Evolutionary conservation across 2,113 vertebrate species (phyloP).

Genomic region (Sylvietta virens): DNA sequence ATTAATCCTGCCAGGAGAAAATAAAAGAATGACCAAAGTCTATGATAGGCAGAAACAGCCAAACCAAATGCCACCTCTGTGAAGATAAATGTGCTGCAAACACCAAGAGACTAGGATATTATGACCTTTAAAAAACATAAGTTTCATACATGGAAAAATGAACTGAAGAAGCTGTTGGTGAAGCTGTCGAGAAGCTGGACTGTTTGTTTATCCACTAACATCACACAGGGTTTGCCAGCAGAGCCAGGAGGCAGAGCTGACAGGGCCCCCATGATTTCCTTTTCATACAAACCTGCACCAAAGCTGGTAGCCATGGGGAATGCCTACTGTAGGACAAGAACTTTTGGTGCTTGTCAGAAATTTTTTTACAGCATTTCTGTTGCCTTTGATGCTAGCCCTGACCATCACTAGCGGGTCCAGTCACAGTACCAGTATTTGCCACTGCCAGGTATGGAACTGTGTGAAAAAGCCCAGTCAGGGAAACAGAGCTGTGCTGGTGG

Average conservation of each 20-base stretch:
- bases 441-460: background rate
- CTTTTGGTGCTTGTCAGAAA: background rate
- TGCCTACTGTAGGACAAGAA: background rate
- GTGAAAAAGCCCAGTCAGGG: background rate
- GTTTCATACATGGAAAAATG: background rate
- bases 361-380: background rate
- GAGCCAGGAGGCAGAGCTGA: background rate
- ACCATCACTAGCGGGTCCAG: too few species aligned
- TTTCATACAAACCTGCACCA: background rate
- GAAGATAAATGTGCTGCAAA: background rate
- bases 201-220: background rate
- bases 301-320: background rate
- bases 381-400: background rate
- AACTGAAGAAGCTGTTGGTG: background rate
- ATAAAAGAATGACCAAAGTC: background rate
- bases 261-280: background rate
- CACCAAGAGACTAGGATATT: background rate
- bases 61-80: background rate
- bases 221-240: background rate
- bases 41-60: background rate
- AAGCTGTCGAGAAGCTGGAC: background rate
- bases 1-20: background rate
- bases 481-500: background rate
- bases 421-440: background rate
- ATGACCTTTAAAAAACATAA: background rate